A percentile compares a stretch with the other conserved stretches of the same genome.
These are phyloP conservation scores for Chiridota heheva DNA, from an alignment of 35 echinoderm and acorn worm species.

Conservation along the genomic window DNA sequence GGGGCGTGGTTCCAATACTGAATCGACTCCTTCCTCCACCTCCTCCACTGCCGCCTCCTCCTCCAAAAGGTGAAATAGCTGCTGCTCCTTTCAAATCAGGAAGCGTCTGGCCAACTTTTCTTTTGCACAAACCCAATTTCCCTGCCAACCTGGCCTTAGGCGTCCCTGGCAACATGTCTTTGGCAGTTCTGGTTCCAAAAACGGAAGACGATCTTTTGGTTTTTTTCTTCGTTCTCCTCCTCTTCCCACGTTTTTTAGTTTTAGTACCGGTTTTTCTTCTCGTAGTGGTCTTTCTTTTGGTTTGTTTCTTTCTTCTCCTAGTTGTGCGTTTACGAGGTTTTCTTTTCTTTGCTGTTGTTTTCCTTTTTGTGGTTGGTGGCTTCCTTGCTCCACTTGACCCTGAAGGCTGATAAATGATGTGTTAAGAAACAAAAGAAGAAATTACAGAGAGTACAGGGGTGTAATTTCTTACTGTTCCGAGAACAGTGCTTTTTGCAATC, in stretches of 20 bases:
- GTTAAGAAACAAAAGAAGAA: too few relatives aligned
- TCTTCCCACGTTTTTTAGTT: slow-evolving; percentile 3
- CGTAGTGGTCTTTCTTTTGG: slow-evolving; percentile 26
- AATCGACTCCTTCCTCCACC: background rate
- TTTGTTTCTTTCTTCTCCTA: slow-evolving; percentile 34
- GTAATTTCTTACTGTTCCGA: too few relatives aligned
- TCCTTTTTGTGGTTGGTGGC: slow-evolving; percentile 36
- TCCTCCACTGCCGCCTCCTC: background rate
- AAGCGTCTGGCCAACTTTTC: slow-evolving; percentile 59
- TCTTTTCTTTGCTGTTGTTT: background rate
- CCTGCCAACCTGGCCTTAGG: slow-evolving; percentile 75
- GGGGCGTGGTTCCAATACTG: slow-evolving; percentile 21
- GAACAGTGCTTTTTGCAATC: too few relatives aligned
- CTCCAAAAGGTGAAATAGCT: too few relatives aligned
- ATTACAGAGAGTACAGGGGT: too few relatives aligned
- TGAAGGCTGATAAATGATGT: too few relatives aligned
- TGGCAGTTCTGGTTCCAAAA: slow-evolving; percentile 33
- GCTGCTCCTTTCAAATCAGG: slow-evolving; percentile 66
- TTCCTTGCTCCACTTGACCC: too few relatives aligned
- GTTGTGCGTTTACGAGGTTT: slow-evolving; percentile 7
- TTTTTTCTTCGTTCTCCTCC: slow-evolving; percentile 32
- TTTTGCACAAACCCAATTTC: slow-evolving; percentile 82
- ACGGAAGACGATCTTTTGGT: slow-evolving; percentile 12
- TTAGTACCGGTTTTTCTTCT: slow-evolving; percentile 41
- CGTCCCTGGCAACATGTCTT: slow-evolving; percentile 44